Evolutionary conservation across 1,140 invertebrate species (phyloP).

Genomic region (Pseudachorutes palmiensis): DNA sequence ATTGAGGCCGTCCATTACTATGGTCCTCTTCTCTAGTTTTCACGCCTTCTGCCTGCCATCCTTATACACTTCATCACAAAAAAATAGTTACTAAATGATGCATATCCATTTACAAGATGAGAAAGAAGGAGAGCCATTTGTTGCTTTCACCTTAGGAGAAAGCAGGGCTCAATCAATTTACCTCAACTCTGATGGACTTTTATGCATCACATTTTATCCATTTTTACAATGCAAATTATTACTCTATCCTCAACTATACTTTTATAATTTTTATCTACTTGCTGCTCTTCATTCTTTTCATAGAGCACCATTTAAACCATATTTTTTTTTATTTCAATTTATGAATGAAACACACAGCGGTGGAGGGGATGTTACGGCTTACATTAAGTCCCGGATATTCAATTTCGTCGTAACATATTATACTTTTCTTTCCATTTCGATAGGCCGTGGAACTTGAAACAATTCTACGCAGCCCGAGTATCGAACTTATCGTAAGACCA

Average conservation of each 20-base stretch:
- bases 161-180: not conserved
- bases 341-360: no score
- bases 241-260: no score
- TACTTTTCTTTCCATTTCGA: constrained; percentile 11
- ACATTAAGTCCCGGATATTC: no score
- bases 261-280: no score
- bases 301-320: no score
- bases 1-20: not conserved
- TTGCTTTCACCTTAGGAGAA: constrained; percentile 1
- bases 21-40: not conserved
- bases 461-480: constrained; percentile 30
- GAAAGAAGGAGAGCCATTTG: not conserved
- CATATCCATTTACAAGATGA: not conserved
- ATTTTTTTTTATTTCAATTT: no score
- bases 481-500: constrained; percentile 34
- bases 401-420: no score
- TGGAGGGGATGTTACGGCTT: no score
- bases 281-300: no score
- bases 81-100: not conserved
- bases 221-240: no score
- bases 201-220: no score
- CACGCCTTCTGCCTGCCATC: not conserved
- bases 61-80: not conserved
- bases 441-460: constrained; percentile 17
- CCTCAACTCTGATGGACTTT: no score